Evolutionary conservation across 64 coral and sea anemone genomes (phyloP).

Genomic region (Hydrozoanthus tunicans): DNA sequence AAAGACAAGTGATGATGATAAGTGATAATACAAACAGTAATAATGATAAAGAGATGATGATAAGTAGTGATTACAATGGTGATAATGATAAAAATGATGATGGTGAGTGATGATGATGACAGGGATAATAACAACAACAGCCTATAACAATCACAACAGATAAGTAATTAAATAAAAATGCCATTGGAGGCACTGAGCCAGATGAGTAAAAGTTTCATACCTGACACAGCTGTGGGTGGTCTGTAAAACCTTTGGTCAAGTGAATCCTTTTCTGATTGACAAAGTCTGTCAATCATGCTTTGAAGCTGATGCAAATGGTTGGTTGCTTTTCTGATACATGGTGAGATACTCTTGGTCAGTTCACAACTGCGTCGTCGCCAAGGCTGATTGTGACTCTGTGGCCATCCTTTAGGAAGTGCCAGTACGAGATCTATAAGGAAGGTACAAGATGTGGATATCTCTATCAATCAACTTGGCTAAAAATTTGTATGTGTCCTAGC

Average conservation of each 20-base stretch:
- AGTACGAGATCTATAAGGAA: slow-evolving; percentile 68
- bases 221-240: not conserved
- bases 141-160: too few species aligned
- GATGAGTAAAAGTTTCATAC: not conserved
- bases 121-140: too few species aligned
- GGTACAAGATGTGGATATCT: not conserved
- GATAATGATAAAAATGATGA: too few species aligned
- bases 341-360: slow-evolving; percentile 77
- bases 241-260: not conserved
- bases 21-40: too few species aligned
- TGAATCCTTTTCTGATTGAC: not conserved
- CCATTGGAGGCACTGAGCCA: too few species aligned
- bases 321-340: slow-evolving; percentile 93
- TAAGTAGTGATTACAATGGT: too few species aligned
- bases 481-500: not conserved
- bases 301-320: slow-evolving; percentile 83
- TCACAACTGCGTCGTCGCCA: slow-evolving; percentile 93
- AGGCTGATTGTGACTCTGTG: slow-evolving; percentile 53
- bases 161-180: too few species aligned
- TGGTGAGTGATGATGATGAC: too few species aligned
- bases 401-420: slow-evolving; percentile 74
- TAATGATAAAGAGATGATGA: too few species aligned
- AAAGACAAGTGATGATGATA: too few species aligned
- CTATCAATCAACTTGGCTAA: not conserved
- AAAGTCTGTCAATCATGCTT: slow-evolving; percentile 67